phyloP scores from a whole-genome alignment of 2,113 vertebrate species.

The Madoqua kirkii region DNA sequence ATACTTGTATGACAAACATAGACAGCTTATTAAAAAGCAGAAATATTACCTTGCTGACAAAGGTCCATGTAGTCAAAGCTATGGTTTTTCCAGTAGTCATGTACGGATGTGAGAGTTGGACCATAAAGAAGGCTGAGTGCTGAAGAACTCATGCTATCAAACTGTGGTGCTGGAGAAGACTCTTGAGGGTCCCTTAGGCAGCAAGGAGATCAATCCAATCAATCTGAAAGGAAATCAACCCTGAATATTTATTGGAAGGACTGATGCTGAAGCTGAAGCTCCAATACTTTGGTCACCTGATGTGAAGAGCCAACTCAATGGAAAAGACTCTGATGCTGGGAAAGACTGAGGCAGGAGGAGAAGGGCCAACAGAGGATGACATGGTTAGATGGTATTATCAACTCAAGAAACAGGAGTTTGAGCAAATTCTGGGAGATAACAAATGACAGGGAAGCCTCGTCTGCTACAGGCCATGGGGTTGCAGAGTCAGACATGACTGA shows the following conservation, averaged over 20 bases:
- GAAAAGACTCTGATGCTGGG: not conserved
- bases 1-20: not conserved
- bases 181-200: not conserved
- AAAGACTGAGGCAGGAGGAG: not conserved
- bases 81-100: not conserved
- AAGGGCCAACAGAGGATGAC: not conserved
- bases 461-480: not conserved
- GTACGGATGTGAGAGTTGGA: not conserved
- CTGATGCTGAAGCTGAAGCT: not conserved
- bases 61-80: not conserved
- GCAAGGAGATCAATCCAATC: not conserved
- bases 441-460: not conserved
- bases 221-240: not conserved
- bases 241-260: not conserved
- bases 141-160: not conserved
- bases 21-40: not conserved
- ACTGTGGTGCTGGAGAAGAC: not conserved
- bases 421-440: not conserved
- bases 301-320: not conserved
- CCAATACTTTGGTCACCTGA: not conserved
- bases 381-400: not conserved
- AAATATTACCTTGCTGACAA: not conserved
- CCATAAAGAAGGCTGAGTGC: not conserved
- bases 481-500: not conserved
- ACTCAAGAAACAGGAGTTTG: not conserved